Conservation (phyloP, 2,888 invertebrate species). For the Sisyra nigra region DNA sequence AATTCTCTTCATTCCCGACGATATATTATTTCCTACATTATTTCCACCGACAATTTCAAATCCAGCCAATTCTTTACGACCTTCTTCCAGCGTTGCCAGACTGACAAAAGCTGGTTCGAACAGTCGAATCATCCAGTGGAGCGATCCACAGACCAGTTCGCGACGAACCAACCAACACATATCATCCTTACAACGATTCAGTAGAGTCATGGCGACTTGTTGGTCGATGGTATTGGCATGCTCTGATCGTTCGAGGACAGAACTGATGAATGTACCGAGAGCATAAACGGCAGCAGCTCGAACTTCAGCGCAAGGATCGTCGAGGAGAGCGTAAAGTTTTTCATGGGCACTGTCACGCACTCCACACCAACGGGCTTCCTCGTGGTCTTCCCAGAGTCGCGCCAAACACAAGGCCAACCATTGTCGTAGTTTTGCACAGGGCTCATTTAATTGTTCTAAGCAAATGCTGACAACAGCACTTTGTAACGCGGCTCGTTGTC, state of each 20-base stretch:
- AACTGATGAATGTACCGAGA: conserved; percentile 83
- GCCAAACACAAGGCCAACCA: conserved; percentile 92
- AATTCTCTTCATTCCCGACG: conserved; percentile 13
- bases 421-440: conserved; percentile 44
- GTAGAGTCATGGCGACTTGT: conserved; percentile 74
- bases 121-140: conserved; percentile 70
- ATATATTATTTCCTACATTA: conserved; percentile 15
- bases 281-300: conserved; percentile 90
- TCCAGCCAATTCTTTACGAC: conserved; percentile 25
- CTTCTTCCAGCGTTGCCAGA: conserved; percentile 48
- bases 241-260: conserved; percentile 67
- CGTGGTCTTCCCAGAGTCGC: conserved; percentile 76
- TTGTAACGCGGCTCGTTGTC: conserved; percentile 82
- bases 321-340: conserved; percentile 67
- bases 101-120: conserved; percentile 81
- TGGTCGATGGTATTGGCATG: conserved; percentile 92
- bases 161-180: conserved; percentile 77
- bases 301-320: conserved; percentile 77
- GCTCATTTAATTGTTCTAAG: conserved; percentile 70
- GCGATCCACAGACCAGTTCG: conserved; percentile 65
- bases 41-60: conserved; percentile 7
- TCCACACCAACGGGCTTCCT: conserved; percentile 85
- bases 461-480: conserved; percentile 83
- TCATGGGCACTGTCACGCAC: conserved; percentile 94
- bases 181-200: conserved; percentile 35